Conservation (phyloP, 2,797 vertebrate genomes). For the Avahi laniger region DNA sequence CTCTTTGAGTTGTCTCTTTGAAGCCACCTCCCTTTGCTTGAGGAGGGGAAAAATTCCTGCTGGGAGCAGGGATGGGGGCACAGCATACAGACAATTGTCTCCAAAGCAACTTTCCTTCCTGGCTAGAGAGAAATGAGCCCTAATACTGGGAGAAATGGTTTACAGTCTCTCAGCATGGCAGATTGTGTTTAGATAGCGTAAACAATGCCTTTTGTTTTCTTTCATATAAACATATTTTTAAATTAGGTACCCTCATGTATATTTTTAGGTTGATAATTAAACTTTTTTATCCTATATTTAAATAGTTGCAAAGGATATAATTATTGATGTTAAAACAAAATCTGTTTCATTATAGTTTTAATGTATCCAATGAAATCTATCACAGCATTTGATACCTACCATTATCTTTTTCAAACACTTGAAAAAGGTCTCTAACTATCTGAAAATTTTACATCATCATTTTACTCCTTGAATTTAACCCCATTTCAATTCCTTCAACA, state of each 20-base stretch:
- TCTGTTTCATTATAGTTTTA: not conserved
- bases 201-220: not conserved
- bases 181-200: not conserved
- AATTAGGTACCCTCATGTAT: not conserved
- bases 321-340: conserved; percentile 39
- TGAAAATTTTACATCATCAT: not conserved
- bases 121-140: not conserved
- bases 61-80: not conserved
- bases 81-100: not conserved
- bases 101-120: not conserved
- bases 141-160: not conserved
- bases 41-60: not conserved
- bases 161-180: not conserved
- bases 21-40: not conserved
- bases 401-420: not conserved
- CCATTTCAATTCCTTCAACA: not conserved
- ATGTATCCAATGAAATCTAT: not conserved
- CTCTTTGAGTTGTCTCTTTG: not conserved
- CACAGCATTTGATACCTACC: not conserved
- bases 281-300: conserved; percentile 29
- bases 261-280: conserved; percentile 21
- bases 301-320: conserved; percentile 5
- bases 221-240: not conserved
- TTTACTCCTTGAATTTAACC: not conserved
- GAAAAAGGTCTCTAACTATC: not conserved